Percentiles rank a stretch among this genome's conserved stretches.
phyloP scores from a whole-genome alignment of 2,113 vertebrate genomes.

The Chunga burmeisteri region DNA sequence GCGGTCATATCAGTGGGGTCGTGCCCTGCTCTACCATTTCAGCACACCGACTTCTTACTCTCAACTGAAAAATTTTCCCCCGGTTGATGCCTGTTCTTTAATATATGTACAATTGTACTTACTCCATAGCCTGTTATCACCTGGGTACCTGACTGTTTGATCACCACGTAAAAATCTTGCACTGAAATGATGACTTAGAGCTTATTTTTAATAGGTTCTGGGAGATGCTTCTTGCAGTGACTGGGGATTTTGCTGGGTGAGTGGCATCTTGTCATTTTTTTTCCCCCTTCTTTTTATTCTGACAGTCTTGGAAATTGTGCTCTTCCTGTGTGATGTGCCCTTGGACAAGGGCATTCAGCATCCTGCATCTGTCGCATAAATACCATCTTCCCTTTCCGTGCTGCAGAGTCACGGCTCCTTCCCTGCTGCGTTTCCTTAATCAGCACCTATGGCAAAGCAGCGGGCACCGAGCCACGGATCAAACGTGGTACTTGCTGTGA shows the following conservation, averaged over 20 bases:
- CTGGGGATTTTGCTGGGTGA: slow-evolving; percentile 37
- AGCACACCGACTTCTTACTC: background rate
- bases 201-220: slow-evolving; percentile 56
- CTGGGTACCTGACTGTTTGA: background rate
- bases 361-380: slow-evolving; percentile 48
- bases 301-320: slow-evolving; percentile 29
- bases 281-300: slow-evolving; percentile 1
- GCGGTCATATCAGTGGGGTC: fast-evolving
- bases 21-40: background rate
- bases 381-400: background rate
- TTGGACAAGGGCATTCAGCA: slow-evolving; percentile 55
- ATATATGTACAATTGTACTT: background rate
- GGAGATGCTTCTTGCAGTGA: background rate
- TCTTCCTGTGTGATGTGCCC: background rate
- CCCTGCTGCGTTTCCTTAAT: background rate
- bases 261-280: slow-evolving; percentile 39
- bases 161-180: slow-evolving; percentile 13
- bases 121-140: background rate
- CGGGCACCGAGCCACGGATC: background rate
- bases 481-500: background rate
- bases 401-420: slow-evolving; percentile 8
- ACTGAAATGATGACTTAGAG: slow-evolving; percentile 13
- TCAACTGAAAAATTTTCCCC: background rate
- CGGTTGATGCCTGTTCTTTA: background rate
- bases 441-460: slow-evolving; percentile 31